Conservation (phyloP, 2,888 invertebrate species). For the Ischnus inquisitorius region DNA sequence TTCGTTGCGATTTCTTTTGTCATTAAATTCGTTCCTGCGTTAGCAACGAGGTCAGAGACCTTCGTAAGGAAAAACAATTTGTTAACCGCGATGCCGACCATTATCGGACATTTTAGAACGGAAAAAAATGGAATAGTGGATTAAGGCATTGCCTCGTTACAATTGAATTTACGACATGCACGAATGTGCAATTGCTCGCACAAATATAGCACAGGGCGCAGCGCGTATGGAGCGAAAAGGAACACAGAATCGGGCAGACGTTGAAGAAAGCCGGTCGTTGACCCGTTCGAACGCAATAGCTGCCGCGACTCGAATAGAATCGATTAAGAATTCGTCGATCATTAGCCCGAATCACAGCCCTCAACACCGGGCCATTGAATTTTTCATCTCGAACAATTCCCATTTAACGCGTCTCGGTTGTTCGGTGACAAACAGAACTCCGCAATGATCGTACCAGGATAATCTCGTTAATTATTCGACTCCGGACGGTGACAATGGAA, state of each 20-base stretch:
- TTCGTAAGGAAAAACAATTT: slow-evolving; percentile 37
- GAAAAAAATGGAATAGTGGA: slow-evolving; percentile 59
- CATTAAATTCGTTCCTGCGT: background rate
- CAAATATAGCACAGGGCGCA: slow-evolving; percentile 61
- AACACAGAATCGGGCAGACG: slow-evolving; percentile 36
- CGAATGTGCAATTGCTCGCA: slow-evolving; percentile 73
- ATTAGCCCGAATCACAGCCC: background rate
- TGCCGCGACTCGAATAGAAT: slow-evolving; percentile 7
- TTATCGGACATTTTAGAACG: slow-evolving; percentile 39
- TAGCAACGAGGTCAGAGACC: slow-evolving; percentile 35
- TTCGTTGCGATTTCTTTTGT: background rate
- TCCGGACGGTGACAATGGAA: slow-evolving; percentile 27
- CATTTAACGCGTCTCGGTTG: background rate
- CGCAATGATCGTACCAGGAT: background rate
- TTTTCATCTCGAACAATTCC: background rate
- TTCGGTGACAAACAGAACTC: background rate
- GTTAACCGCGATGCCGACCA: slow-evolving; percentile 36
- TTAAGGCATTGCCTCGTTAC: slow-evolving; percentile 78
- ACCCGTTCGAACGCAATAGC: slow-evolving; percentile 36
- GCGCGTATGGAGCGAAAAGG: slow-evolving; percentile 29
- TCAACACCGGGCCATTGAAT: background rate
- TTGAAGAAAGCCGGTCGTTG: slow-evolving; percentile 57
- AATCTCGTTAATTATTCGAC: slow-evolving; percentile 5
- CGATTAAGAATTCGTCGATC: slow-evolving; percentile 15
- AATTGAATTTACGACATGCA: slow-evolving; percentile 82